A percentile compares a stretch with the other conserved stretches of the same genome.
phyloP scores from a whole-genome alignment of 1,140 invertebrate species.

The Intoshia linei region DNA sequence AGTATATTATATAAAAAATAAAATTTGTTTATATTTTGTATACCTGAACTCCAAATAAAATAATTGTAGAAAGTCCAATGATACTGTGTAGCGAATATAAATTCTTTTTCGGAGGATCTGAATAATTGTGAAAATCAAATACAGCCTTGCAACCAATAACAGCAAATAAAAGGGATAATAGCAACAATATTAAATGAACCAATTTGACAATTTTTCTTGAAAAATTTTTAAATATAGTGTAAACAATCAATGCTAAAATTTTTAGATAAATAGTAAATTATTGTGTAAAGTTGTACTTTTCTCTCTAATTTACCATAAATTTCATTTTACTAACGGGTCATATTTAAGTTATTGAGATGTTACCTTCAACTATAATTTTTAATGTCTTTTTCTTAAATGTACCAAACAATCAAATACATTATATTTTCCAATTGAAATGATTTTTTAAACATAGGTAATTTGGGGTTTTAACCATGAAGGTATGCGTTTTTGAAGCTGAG shows the following conservation, averaged over 20 bases:
- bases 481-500: too few relatives aligned
- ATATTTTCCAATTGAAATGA: not conserved
- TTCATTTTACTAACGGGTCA: too few relatives aligned
- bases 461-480: too few relatives aligned
- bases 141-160: constrained; percentile 39
- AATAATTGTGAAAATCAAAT: constrained; percentile 46
- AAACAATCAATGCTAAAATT: constrained; percentile 39
- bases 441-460: too few relatives aligned
- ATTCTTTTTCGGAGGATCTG: constrained; percentile 32
- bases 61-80: constrained; percentile 40
- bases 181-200: constrained; percentile 36
- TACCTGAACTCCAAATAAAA: constrained; percentile 42
- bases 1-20: not conserved
- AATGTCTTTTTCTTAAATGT: not conserved
- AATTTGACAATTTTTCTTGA: constrained; percentile 42
- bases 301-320: too few relatives aligned
- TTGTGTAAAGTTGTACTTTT: not conserved
- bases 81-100: constrained; percentile 50
- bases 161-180: constrained; percentile 32
- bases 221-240: constrained; percentile 38
- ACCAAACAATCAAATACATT: not conserved
- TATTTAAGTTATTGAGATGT: too few relatives aligned
- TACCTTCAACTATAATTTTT: not conserved
- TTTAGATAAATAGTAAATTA: not conserved
- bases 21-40: constrained; percentile 2